Evolutionary conservation across 2,888 invertebrate species (phyloP), one percentile per base, ranked within the genome.

Genomic region (Proisotoma minuta): DNA sequence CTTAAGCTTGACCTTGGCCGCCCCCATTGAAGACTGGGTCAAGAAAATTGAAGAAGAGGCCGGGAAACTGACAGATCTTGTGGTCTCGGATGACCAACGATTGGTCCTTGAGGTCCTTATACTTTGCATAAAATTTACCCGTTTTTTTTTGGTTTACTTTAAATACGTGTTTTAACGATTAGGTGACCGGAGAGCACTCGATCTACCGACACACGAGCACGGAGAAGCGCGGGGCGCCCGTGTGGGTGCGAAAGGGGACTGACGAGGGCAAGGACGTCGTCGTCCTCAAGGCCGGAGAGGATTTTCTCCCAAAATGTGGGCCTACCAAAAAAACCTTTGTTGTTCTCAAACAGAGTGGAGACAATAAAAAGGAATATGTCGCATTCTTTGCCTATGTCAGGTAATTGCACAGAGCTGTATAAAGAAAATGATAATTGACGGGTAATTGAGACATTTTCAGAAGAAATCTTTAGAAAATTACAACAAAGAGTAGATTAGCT

Each of bases 181-280:
- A n/a, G n/a, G n/a, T n/a, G n/a, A n/a, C n/a, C 4, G 4, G 20
- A 2, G 51, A 27, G n/a, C 24, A 24, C 4, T 27, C 51, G 15
- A 27, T 51, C 27, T 51, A 51, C n/a, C 51, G 51, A 22, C 28
- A 51, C n/a, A 2, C 15, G 15, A 12, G n/a, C 3, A 10, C 27
- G 2, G 28, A 51, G 5, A 51, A 51, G 20, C 26, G 26, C 15
- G 51, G 51, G 27, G 24, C 51, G n/a, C 26, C 27, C 10, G 28
- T 51, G 2, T 51, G 24, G 15, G 1, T 34, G 2, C 24, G 59
- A n/a, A 1, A 1, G n/a, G 50, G 50, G 26, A 23, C 23, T 23
- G 59, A 59, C 24, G 50, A 18, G n/a, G 59, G 40, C 8, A 50
- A 59, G 20, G 8, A 15, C 2, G 59, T 51, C 1, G 26, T 59